Base-by-base conservation (phyloP, 2,113 vertebrate genomes). In the Clinocottus analis region DNA sequence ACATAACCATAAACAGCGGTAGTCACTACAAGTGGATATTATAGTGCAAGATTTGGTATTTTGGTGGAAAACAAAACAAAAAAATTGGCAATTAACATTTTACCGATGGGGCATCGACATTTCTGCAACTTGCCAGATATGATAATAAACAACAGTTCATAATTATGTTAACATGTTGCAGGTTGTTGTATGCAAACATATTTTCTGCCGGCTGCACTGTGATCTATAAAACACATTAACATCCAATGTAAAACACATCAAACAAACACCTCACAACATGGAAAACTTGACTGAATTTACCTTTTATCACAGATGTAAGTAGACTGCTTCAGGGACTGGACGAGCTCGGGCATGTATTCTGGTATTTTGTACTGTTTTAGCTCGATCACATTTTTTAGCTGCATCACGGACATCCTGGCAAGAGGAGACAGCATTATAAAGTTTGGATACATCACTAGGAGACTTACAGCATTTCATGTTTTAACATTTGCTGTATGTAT, bases 381-480 rank as follows among this genome's bases (percentile, higher is more conserved):
- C 8, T 3, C 0, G 2, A 86, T 62, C 45, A 47, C 89, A 7
- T n/a, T 0, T 79, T 73, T 2, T 17, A 93, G 88, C 6, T 0
- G 17, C 1, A 79, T 72, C 70, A 35, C 23, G 1, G 75, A 0
- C 19, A 61, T 4, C 31, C 94, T 95, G 77, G 43, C 11, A 2
- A 72, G 3, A 63, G 9, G n/a, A 69, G 49, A 84, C 11, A 76
- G 43, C 49, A 72, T 35, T 14, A 7, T 77, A 47, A 63, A 66
- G 4, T 14, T 69, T 58, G 17, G 41, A 35, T 4, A 12, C 6
- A 21, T 64, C 31, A 73, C 16, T 17, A n/a, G 14, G 3, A 60
- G 63, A 45, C 27, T 14, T 9, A 17, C 10, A 45, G 19, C 23
- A 17, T 62, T 55, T 45, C 0, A 10, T 1, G 47, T 17, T 55